phyloP scores from a whole-genome alignment of 2,888 invertebrate genomes.

The Brassicogethes aeneus region DNA sequence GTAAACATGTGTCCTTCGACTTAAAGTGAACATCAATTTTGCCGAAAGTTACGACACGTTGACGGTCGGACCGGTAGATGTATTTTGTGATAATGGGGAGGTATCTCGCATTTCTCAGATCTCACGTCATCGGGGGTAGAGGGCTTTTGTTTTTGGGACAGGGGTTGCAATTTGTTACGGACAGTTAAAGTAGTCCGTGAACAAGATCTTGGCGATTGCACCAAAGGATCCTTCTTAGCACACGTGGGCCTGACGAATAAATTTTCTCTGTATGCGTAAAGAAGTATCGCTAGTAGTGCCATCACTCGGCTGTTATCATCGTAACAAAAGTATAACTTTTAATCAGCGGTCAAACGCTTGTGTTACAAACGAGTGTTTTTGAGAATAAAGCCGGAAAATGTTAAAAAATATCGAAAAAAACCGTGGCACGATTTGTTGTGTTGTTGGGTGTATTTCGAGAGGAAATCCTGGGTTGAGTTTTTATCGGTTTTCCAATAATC shows the following conservation, averaged over 20 bases:
- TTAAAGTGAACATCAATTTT: conserved; percentile 13
- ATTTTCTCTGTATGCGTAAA: background rate
- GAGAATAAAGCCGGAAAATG: too few species aligned
- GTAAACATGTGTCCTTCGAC: conserved; percentile 18
- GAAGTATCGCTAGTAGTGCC: too few species aligned
- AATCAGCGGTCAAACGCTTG: too few species aligned
- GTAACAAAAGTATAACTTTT: too few species aligned
- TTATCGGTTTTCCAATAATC: too few species aligned
- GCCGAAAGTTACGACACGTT: conserved; percentile 8
- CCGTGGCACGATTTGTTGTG: too few species aligned
- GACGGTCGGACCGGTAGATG: background rate
- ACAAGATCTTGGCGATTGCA: background rate
- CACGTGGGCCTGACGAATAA: background rate
- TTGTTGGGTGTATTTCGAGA: too few species aligned
- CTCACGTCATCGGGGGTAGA: conserved; percentile 13
- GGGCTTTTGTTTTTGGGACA: conserved; percentile 17
- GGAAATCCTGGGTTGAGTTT: too few species aligned
- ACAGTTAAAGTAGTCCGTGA: background rate
- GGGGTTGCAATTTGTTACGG: conserved; percentile 25
- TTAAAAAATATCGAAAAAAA: too few species aligned
- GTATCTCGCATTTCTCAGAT: background rate
- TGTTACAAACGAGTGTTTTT: too few species aligned
- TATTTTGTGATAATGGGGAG: background rate
- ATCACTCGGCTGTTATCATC: too few species aligned
- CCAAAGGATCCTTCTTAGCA: background rate